Evolutionary conservation across 1,140 invertebrate species (phyloP).

Genomic region (Phthorimaea operculella): DNA sequence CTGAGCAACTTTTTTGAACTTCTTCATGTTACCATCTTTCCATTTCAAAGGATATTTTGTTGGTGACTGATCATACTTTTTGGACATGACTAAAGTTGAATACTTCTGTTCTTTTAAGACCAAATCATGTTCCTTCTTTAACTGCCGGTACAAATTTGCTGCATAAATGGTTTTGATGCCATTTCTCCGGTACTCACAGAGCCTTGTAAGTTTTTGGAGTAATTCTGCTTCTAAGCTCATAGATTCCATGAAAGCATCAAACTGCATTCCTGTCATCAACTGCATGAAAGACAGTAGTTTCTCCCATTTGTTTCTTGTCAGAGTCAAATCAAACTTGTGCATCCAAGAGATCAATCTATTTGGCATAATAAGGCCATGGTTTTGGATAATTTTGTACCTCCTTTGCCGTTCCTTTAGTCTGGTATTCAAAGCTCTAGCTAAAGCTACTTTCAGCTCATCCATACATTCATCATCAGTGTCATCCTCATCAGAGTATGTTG

Average conservation of each 20-base stretch:
- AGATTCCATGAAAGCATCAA: slow-evolving; percentile 82
- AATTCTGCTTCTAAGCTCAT: slow-evolving; percentile 77
- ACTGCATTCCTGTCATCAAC: slow-evolving; percentile 77
- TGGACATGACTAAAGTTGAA: slow-evolving; percentile 49
- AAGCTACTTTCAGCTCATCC: slow-evolving; percentile 73
- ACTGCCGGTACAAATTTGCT: slow-evolving; percentile 74
- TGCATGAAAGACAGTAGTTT: slow-evolving; percentile 78
- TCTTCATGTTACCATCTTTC: slow-evolving; percentile 20
- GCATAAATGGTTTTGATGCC: slow-evolving; percentile 77
- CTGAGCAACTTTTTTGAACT: slow-evolving; percentile 41
- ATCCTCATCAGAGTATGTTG: slow-evolving; percentile 68
- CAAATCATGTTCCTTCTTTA: slow-evolving; percentile 72
- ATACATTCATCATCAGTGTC: slow-evolving; percentile 60
- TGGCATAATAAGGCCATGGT: slow-evolving; percentile 83
- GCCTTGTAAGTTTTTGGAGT: slow-evolving; percentile 71
- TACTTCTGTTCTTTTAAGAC: slow-evolving; percentile 68
- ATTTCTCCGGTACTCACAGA: slow-evolving; percentile 76
- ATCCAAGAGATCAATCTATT: slow-evolving; percentile 73
- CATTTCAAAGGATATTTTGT: slow-evolving; percentile 16
- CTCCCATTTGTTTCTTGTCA: slow-evolving; percentile 72
- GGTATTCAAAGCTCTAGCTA: slow-evolving; percentile 77
- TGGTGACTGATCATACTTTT: slow-evolving; percentile 48
- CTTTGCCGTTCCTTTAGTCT: slow-evolving; percentile 77
- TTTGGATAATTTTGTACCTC: slow-evolving; percentile 77
- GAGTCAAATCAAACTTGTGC: slow-evolving; percentile 73